Conservation (phyloP, 2,888 invertebrate species). For the Dorcus parallelipipedus region DNA sequence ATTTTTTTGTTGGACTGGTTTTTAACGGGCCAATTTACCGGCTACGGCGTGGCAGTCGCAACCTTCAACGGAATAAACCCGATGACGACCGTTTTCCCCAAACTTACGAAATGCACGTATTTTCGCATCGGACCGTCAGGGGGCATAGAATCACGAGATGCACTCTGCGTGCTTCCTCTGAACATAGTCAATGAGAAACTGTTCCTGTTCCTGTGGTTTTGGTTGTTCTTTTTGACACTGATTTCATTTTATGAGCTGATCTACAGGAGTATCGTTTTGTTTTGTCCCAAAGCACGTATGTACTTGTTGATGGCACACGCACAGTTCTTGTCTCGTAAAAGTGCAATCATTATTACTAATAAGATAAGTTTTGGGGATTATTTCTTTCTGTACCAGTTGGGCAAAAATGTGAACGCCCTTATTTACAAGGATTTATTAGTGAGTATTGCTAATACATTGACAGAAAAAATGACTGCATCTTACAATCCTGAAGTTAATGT, state of each 20-base stretch:
- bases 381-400: constrained; percentile 72
- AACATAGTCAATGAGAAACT: constrained; percentile 80
- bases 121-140: constrained; percentile 61
- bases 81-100: constrained; percentile 67
- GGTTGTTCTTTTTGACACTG: constrained; percentile 64
- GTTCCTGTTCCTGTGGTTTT: constrained; percentile 71
- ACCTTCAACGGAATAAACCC: constrained; percentile 51
- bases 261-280: constrained; percentile 61
- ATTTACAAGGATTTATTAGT: constrained; percentile 62
- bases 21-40: constrained; percentile 59
- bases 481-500: constrained; percentile 31
- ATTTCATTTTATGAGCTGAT: constrained; percentile 62
- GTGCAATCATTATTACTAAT: constrained; percentile 51
- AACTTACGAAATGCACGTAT: constrained; percentile 63
- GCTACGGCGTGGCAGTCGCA: constrained; percentile 58
- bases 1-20: constrained; percentile 66
- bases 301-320: constrained; percentile 62
- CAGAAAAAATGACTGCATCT: constrained; percentile 23
- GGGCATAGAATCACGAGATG: constrained; percentile 55
- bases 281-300: constrained; percentile 57
- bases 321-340: constrained; percentile 52
- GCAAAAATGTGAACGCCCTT: constrained; percentile 71
- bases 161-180: constrained; percentile 70
- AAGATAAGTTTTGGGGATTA: constrained; percentile 68
- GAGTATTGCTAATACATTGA: constrained; percentile 21